These are phyloP conservation scores for Lasioglossum vierecki DNA, from an alignment of 2,888 invertebrate species.

Conservation along the genomic window DNA sequence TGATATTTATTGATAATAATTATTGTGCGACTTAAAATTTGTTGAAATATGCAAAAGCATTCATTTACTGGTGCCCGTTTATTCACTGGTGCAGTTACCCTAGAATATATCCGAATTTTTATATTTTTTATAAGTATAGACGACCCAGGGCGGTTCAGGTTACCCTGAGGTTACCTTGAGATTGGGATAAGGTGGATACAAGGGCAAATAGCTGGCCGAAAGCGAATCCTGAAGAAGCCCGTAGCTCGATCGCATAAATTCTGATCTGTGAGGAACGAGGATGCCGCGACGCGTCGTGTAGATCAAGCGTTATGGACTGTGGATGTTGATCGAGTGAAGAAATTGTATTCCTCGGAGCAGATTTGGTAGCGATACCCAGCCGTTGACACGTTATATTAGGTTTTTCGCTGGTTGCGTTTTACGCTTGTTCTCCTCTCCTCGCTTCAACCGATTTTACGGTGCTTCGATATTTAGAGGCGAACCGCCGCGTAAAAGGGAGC, in stretches of 20 bases:
- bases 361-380: background rate
- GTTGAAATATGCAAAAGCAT: too few species aligned
- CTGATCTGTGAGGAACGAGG: background rate
- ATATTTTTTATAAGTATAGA: too few species aligned
- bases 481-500: background rate
- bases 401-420: background rate
- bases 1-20: too few species aligned
- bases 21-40: too few species aligned
- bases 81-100: too few species aligned
- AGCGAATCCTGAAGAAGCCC: constrained; percentile 9
- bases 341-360: constrained; percentile 1
- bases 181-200: too few species aligned
- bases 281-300: background rate
- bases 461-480: background rate
- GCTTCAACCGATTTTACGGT: background rate
- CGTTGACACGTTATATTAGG: background rate
- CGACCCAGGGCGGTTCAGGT: too few species aligned
- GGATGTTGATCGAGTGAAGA: background rate
- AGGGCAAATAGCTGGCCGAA: too few species aligned
- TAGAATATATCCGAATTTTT: too few species aligned
- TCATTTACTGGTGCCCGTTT: too few species aligned
- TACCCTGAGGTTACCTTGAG: too few species aligned
- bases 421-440: background rate
- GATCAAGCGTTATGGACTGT: constrained; percentile 7
- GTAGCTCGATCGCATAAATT: constrained; percentile 3